phyloP scores from a whole-genome alignment of 2,888 invertebrate species.

The Chymomyza procnemis region DNA sequence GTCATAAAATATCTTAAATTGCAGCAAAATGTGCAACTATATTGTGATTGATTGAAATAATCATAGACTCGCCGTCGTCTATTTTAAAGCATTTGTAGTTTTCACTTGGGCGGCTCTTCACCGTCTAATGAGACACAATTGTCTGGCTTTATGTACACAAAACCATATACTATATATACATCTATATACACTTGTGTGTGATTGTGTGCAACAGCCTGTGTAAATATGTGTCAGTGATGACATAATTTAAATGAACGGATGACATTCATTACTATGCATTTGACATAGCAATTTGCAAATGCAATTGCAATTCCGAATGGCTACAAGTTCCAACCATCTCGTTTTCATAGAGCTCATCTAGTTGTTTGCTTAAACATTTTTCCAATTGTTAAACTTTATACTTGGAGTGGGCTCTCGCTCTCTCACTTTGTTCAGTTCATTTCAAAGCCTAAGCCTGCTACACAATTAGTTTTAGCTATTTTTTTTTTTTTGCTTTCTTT shows the following conservation, averaged over 20 bases:
- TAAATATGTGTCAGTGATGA: slow-evolving; percentile 51
- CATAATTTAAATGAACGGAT: slow-evolving; percentile 74
- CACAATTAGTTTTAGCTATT: not conserved
- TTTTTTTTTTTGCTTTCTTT: not conserved
- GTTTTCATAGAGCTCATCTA: not conserved
- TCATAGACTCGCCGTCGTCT: not conserved
- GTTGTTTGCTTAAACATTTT: not conserved
- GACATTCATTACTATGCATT: slow-evolving; percentile 71
- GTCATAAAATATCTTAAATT: not conserved
- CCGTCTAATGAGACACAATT: slow-evolving; percentile 60
- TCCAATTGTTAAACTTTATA: not conserved
- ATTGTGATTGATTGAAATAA: not conserved
- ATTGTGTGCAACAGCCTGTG: slow-evolving; percentile 9
- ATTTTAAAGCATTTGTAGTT: not conserved
- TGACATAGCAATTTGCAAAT: slow-evolving; percentile 40
- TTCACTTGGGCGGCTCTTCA: not conserved
- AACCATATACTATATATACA: not conserved
- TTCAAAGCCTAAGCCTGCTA: not conserved
- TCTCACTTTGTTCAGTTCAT: not conserved
- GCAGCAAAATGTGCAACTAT: not conserved
- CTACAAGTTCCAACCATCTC: not conserved
- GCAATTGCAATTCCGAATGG: slow-evolving; percentile 15
- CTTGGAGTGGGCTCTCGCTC: not conserved
- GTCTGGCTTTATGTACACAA: slow-evolving; percentile 17
- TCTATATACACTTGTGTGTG: slow-evolving; percentile 26